Conservation (phyloP, 2,888 invertebrate genomes). For the Scaptomyza cyrtandrae region DNA sequence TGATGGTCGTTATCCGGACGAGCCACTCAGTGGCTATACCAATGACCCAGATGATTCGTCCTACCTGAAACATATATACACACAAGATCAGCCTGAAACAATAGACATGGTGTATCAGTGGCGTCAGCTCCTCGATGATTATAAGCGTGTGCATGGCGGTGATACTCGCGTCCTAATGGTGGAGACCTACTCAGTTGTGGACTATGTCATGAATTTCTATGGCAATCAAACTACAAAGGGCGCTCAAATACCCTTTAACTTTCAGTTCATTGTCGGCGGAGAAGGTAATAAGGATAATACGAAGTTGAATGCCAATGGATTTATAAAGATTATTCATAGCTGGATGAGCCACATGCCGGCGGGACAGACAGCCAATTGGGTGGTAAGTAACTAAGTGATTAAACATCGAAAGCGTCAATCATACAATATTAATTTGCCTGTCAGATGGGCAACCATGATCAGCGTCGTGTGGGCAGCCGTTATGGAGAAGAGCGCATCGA, state of each 20-base stretch:
- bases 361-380: constrained; percentile 87
- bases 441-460: constrained; percentile 90
- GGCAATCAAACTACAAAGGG: constrained; percentile 85
- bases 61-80: constrained; percentile 88
- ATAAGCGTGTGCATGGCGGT: constrained; percentile 83
- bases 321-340: constrained; percentile 85
- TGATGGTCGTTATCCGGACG: constrained; percentile 86
- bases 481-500: constrained; percentile 89
- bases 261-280: constrained; percentile 86
- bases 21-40: constrained; percentile 85
- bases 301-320: constrained; percentile 84
- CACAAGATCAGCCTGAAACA: constrained; percentile 87
- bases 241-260: constrained; percentile 89
- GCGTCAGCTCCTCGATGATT: constrained; percentile 87
- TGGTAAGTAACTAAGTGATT: constrained; percentile 85
- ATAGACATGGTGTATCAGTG: constrained; percentile 89
- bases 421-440: neutral
- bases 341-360: constrained; percentile 87
- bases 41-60: constrained; percentile 85
- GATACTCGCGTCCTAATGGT: constrained; percentile 86
- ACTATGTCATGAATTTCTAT: constrained; percentile 86
- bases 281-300: constrained; percentile 85
- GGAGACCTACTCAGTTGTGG: constrained; percentile 87
- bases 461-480: constrained; percentile 87
- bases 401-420: neutral